phyloP scores from a whole-genome alignment of 64 coral and sea anemone species.

The Porites australiensis region DNA sequence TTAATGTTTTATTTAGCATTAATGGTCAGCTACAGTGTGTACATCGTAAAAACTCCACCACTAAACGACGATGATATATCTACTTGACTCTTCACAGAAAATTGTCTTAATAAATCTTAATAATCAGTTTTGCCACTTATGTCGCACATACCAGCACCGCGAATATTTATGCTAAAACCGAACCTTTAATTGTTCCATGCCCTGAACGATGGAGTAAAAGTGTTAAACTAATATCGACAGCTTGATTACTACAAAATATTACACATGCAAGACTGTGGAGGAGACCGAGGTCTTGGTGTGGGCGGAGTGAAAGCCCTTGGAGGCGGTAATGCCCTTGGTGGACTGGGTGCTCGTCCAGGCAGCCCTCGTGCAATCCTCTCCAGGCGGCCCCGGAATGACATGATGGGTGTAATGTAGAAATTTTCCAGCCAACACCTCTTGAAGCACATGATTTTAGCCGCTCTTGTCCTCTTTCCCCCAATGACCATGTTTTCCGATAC shows the following conservation, averaged over 20 bases:
- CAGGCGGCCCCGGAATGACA: neutral
- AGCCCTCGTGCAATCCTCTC: neutral
- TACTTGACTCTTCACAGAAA: no score
- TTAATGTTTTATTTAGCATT: no score
- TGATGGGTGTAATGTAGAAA: neutral
- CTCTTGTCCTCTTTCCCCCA: constrained; percentile 27
- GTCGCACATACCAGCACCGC: no score
- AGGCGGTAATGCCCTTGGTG: neutral
- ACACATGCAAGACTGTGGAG: neutral
- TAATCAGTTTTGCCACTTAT: no score
- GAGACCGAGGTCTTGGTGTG: neutral
- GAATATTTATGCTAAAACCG: no score
- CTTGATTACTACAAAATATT: neutral
- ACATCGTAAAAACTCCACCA: no score
- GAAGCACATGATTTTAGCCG: constrained; percentile 12
- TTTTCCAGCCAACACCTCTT: neutral
- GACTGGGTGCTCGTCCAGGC: neutral
- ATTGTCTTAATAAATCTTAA: no score
- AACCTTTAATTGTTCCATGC: no score
- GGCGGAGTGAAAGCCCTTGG: neutral
- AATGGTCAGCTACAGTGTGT: no score
- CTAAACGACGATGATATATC: no score
- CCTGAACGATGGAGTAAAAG: no score
- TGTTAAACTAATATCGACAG: no score
- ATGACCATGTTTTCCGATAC: constrained; percentile 31